A percentile compares a stretch with the other conserved stretches of the same genome.
Evolutionary conservation across 1,140 invertebrate genomes (phyloP).

Genomic region (Rhagoletis pomonella): DNA sequence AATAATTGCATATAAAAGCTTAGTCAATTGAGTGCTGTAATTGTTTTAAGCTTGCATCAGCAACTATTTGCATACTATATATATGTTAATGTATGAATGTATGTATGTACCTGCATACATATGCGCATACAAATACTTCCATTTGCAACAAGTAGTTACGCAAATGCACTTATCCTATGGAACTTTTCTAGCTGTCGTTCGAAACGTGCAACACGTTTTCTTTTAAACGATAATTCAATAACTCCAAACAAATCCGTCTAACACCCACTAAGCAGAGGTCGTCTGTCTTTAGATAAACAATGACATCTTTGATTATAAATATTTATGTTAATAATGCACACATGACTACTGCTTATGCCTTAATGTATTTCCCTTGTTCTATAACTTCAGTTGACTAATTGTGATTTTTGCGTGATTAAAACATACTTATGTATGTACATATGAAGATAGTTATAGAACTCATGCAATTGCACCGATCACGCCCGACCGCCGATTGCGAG

Average conservation of each 20-base stretch:
- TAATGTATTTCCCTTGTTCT: not conserved
- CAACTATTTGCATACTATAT: too few species aligned
- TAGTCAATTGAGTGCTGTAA: not conserved
- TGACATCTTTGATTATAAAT: not conserved
- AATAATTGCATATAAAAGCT: conserved; percentile 8
- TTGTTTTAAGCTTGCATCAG: not conserved
- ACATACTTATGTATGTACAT: too few species aligned
- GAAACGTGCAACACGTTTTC: conserved; percentile 3
- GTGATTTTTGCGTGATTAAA: too few species aligned
- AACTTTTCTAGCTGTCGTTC: not conserved
- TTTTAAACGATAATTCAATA: conserved; percentile 15
- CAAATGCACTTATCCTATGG: not conserved
- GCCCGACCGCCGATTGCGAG: too few species aligned
- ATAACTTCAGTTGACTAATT: too few species aligned
- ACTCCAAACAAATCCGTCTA: not conserved
- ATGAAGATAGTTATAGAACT: too few species aligned
- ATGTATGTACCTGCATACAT: not conserved
- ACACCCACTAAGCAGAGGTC: not conserved
- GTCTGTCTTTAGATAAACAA: not conserved
- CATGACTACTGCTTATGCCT: not conserved
- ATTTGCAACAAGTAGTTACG: too few species aligned
- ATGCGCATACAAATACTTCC: not conserved
- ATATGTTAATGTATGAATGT: not conserved
- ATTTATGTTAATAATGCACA: not conserved
- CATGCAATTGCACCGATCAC: too few species aligned